phyloP scores from a whole-genome alignment of 2,797 vertebrate species.

The Delichon dasypus region DNA sequence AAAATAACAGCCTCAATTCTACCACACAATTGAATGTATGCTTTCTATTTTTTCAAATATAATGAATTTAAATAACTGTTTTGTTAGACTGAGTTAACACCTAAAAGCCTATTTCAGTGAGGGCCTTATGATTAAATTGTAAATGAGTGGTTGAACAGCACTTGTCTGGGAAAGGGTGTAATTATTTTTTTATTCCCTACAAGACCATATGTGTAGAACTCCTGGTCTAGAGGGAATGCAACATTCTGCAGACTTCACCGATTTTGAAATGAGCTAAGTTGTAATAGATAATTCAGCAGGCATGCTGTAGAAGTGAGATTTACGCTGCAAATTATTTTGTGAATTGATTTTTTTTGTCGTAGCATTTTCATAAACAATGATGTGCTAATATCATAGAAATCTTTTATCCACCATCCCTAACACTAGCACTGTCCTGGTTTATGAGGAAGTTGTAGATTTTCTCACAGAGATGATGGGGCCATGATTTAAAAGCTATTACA shows the following conservation, averaged over 20 bases:
- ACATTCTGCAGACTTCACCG: conserved; percentile 30
- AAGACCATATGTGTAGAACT: not conserved
- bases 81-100: conserved; percentile 37
- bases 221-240: conserved; percentile 5
- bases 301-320: not conserved
- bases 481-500: not conserved
- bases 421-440: not conserved
- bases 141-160: conserved; percentile 41
- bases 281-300: conserved; percentile 49
- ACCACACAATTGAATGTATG: not conserved
- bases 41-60: not conserved
- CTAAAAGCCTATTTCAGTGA: conserved; percentile 40
- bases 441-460: not conserved
- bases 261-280: conserved; percentile 67
- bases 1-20: not conserved
- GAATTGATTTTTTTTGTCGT: not conserved
- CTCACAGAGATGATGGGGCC: not conserved
- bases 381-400: not conserved
- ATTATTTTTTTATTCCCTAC: conserved; percentile 57
- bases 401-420: not conserved
- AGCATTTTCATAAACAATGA: not conserved
- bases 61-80: conserved; percentile 58
- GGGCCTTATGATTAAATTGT: conserved; percentile 42
- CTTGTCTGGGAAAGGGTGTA: conserved; percentile 50
- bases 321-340: conserved; percentile 2